phyloP scores from a whole-genome alignment of 2,113 vertebrate species.

The Prinia subflava region DNA sequence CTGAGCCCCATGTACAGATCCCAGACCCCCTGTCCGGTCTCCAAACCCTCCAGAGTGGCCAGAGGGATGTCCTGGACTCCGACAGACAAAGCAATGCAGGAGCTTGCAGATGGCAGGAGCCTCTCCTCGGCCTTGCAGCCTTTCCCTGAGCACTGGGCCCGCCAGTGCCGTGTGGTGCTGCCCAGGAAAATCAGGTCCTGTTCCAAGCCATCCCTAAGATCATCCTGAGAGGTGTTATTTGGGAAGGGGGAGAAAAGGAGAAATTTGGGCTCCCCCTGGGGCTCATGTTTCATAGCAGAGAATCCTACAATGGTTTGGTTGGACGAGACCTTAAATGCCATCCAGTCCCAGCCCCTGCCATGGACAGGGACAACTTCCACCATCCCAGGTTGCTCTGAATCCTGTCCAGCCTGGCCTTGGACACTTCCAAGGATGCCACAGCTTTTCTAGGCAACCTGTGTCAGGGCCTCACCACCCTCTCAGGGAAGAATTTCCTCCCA shows the following conservation, averaged over 20 bases:
- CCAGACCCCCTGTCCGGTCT: too few relatives aligned
- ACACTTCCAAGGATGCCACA: neutral
- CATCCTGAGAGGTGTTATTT: neutral
- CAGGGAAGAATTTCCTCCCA: neutral
- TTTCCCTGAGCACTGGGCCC: neutral
- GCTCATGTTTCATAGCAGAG: neutral
- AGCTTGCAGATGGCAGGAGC: fast-evolving
- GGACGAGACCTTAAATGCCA: neutral
- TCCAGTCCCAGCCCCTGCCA: neutral
- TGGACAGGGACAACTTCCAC: neutral
- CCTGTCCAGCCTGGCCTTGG: neutral
- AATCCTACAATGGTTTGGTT: neutral
- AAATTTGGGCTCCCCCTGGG: neutral
- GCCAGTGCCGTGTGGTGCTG: fast-evolving
- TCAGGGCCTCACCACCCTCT: neutral
- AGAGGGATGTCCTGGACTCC: too few relatives aligned
- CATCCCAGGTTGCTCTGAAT: neutral
- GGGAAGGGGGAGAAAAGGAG: neutral
- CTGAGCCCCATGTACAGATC: too few relatives aligned
- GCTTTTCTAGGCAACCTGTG: neutral
- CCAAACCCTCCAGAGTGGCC: too few relatives aligned
- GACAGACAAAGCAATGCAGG: fast-evolving
- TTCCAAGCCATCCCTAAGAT: neutral
- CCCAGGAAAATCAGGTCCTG: neutral
- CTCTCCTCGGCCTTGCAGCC: neutral